phyloP scores from a whole-genome alignment of 2,888 invertebrate species.

The Leucophenga maculata region DNA sequence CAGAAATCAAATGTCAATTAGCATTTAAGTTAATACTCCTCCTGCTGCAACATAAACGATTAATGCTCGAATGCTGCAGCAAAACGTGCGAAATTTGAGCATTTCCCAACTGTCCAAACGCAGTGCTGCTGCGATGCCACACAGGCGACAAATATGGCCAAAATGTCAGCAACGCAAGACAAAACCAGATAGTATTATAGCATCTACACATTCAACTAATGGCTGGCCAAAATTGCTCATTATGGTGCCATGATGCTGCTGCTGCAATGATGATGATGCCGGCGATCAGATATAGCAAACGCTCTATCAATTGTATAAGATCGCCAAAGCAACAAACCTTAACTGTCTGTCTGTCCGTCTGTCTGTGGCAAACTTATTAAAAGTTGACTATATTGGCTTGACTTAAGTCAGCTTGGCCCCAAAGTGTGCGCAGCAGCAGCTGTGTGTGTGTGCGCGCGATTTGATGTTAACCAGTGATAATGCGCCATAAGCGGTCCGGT shows the following conservation, averaged over 20 bases:
- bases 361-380: background rate
- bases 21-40: background rate
- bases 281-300: background rate
- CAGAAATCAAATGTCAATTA: slow-evolving; percentile 11
- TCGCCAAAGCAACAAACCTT: background rate
- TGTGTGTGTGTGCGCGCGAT: slow-evolving; percentile 2
- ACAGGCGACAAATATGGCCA: slow-evolving; percentile 59
- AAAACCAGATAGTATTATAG: background rate
- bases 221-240: slow-evolving; percentile 35
- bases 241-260: slow-evolving; percentile 19
- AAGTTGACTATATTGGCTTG: slow-evolving; percentile 4
- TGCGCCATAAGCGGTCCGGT: slow-evolving; percentile 14
- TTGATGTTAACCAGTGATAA: slow-evolving; percentile 4
- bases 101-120: background rate
- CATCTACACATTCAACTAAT: slow-evolving; percentile 24
- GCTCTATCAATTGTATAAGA: slow-evolving; percentile 6
- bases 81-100: background rate
- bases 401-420: background rate
- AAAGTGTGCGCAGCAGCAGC: slow-evolving; percentile 20
- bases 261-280: slow-evolving; percentile 10
- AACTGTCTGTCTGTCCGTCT: slow-evolving; percentile 3
- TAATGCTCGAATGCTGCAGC: background rate
- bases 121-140: slow-evolving; percentile 46
- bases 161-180: slow-evolving; percentile 39
- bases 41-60: no score